Evolutionary conservation across 2,888 invertebrate genomes (phyloP).

Genomic region (Unio delphinus): DNA sequence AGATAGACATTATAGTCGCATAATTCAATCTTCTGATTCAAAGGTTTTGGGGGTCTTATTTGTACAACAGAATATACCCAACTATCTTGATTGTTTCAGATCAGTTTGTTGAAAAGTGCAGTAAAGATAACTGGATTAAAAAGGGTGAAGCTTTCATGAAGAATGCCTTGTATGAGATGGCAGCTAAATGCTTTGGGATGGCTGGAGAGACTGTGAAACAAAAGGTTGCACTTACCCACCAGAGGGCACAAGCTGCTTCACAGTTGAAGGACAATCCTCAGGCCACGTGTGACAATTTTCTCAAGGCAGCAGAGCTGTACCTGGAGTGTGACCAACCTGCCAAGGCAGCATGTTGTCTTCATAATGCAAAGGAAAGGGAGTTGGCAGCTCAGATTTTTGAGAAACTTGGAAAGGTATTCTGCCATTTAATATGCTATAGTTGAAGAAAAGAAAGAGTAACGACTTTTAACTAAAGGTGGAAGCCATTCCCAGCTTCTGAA

Average conservation of each 20-base stretch:
- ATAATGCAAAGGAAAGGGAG: conserved; percentile 49
- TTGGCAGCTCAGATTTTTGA: conserved; percentile 50
- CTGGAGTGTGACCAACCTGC: conserved; percentile 43
- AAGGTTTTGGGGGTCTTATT: too few species aligned
- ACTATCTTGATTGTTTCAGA: too few species aligned
- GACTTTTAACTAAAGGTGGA: too few species aligned
- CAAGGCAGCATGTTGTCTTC: conserved; percentile 52
- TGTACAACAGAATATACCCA: too few species aligned
- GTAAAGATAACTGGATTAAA: conserved; percentile 49
- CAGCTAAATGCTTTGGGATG: conserved; percentile 59
- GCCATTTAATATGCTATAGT: too few species aligned
- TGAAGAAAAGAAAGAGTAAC: too few species aligned
- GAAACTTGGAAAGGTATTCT: conserved; percentile 48
- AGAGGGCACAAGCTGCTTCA: conserved; percentile 44
- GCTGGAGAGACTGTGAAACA: conserved; percentile 44
- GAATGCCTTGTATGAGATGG: conserved; percentile 53
- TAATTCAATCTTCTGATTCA: too few species aligned
- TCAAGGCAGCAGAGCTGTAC: conserved; percentile 50
- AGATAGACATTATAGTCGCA: too few species aligned
- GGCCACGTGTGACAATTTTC: conserved; percentile 50
- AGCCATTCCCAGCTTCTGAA: too few species aligned
- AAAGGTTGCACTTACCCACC: conserved; percentile 53
- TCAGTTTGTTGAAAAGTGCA: conserved; percentile 61
- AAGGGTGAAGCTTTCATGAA: conserved; percentile 57
- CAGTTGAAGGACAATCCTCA: conserved; percentile 44